These are phyloP conservation scores for Stratiomys singularior DNA, from an alignment of 2,888 invertebrate species.

Conservation along the genomic window DNA sequence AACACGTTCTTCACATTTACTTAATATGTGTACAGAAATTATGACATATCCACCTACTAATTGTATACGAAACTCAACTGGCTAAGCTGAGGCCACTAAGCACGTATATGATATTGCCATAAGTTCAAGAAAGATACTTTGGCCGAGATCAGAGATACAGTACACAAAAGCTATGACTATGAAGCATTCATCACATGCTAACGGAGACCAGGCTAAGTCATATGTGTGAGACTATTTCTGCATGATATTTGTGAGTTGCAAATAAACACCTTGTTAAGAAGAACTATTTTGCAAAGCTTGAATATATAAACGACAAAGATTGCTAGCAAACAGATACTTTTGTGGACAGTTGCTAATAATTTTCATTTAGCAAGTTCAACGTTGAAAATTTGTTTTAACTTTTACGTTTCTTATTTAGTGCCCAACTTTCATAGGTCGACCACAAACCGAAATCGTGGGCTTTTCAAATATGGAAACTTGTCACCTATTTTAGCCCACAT, in stretches of 20 bases:
- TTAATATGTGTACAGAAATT: conserved; percentile 28
- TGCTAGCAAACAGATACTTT: conserved; percentile 15
- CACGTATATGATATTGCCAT: neutral
- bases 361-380: conserved; percentile 33
- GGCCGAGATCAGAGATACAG: neutral
- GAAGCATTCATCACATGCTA: neutral
- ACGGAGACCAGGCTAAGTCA: neutral
- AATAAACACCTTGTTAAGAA: conserved; percentile 37
- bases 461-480: conserved; percentile 34
- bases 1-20: conserved; percentile 13
- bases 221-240: neutral
- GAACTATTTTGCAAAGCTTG: neutral
- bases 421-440: conserved; percentile 25
- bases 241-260: conserved; percentile 15
- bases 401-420: neutral
- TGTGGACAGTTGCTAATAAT: conserved; percentile 11
- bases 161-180: neutral
- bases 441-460: conserved; percentile 30
- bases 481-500: conserved; percentile 41
- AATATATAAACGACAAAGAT: neutral
- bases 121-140: neutral
- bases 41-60: conserved; percentile 44
- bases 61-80: conserved; percentile 35
- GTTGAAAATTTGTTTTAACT: neutral
- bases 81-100: conserved; percentile 22